These are phyloP conservation scores for Microcebus murinus DNA, from an alignment of 2,113 vertebrate genomes.

Conservation along the genomic window DNA sequence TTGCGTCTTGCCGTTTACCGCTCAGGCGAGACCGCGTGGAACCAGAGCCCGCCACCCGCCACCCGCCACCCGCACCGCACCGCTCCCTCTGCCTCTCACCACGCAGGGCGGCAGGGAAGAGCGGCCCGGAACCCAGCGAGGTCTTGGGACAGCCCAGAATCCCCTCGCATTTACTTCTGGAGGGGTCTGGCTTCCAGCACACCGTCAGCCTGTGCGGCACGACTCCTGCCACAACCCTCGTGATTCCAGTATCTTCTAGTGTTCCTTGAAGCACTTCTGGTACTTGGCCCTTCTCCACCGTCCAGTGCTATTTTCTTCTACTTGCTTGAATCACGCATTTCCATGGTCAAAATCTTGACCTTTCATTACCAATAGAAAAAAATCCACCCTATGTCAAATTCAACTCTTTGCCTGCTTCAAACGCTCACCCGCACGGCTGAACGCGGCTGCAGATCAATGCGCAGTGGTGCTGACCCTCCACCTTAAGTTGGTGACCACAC, in stretches of 20 bases:
- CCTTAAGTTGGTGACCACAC: not conserved
- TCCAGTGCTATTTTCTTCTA: not conserved
- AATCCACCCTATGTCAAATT: not conserved
- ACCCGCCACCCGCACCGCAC: too few relatives aligned
- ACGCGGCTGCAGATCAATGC: not conserved
- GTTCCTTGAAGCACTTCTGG: not conserved
- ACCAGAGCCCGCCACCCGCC: not conserved
- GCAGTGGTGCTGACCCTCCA: not conserved
- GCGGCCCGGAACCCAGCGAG: not conserved
- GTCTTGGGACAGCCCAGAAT: not conserved
- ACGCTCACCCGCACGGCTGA: not conserved
- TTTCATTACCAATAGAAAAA: not conserved
- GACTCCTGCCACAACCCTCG: not conserved
- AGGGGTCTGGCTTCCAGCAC: not conserved
- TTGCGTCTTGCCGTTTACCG: not conserved
- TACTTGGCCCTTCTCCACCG: not conserved
- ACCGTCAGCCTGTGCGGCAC: too few relatives aligned
- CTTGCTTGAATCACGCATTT: not conserved
- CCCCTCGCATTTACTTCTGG: not conserved
- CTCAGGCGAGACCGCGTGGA: too few relatives aligned
- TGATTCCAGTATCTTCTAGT: not conserved
- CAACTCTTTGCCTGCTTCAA: not conserved
- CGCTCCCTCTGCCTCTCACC: not conserved
- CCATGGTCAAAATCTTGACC: not conserved
- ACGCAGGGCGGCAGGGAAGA: not conserved